phyloP scores from a whole-genome alignment of 2,113 vertebrate species.

The Sebastes schlegelii region DNA sequence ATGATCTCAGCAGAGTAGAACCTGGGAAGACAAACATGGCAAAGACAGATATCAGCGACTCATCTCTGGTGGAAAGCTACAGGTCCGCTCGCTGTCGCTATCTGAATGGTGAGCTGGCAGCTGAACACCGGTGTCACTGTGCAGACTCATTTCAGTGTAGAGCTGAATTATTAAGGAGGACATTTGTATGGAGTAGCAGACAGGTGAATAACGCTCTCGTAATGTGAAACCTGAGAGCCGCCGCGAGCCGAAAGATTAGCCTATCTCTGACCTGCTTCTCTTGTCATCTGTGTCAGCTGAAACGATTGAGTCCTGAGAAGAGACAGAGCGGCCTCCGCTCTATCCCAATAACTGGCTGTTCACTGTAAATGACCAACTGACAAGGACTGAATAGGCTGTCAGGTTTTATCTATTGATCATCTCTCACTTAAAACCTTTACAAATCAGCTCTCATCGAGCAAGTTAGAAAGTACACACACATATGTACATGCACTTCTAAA shows the following conservation, averaged over 20 bases:
- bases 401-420: background rate
- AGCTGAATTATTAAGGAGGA: slow-evolving; percentile 79
- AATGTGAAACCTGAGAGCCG: slow-evolving; percentile 70
- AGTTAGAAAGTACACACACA: slow-evolving; percentile 1
- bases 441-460: slow-evolving; percentile 9
- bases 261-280: slow-evolving; percentile 60
- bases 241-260: slow-evolving; percentile 55
- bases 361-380: slow-evolving; percentile 30
- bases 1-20: slow-evolving; percentile 97
- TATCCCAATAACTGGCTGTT: slow-evolving; percentile 12
- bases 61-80: slow-evolving; percentile 23
- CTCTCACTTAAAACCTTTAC: slow-evolving; percentile 22
- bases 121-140: slow-evolving; percentile 37
- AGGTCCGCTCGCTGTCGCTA: background rate
- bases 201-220: slow-evolving; percentile 73
- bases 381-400: slow-evolving; percentile 22
- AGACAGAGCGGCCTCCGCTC: slow-evolving; percentile 20
- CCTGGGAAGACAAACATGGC: slow-evolving; percentile 79
- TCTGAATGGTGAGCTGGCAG: slow-evolving; percentile 29
- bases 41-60: slow-evolving; percentile 29
- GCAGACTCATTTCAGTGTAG: slow-evolving; percentile 49
- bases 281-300: slow-evolving; percentile 53
- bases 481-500: background rate
- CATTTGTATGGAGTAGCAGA: slow-evolving; percentile 75
- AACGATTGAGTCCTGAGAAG: slow-evolving; percentile 42